phyloP scores from a whole-genome alignment of 1,140 invertebrate species.

The Drosophila seguyi region DNA sequence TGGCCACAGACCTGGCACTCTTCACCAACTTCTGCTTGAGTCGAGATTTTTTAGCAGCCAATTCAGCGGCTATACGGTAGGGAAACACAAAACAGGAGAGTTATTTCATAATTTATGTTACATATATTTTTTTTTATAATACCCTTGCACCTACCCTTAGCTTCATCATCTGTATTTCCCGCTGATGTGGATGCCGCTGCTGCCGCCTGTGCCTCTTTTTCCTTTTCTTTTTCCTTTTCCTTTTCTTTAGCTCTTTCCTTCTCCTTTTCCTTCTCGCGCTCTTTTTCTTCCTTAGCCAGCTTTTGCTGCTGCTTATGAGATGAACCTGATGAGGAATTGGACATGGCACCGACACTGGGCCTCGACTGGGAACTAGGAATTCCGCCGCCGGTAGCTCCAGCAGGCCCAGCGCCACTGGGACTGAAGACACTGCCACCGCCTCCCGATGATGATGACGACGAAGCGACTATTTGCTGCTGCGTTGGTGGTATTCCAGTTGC shows the following conservation, averaged over 20 bases:
- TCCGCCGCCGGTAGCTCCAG: constrained; percentile 25
- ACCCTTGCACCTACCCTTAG: constrained; percentile 65
- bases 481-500: constrained; percentile 44
- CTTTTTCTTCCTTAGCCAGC: constrained; percentile 54
- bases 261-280: constrained; percentile 60
- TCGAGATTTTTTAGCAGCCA: constrained; percentile 89
- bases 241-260: constrained; percentile 35
- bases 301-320: constrained; percentile 67
- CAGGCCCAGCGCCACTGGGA: constrained; percentile 54
- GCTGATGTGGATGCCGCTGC: constrained; percentile 44
- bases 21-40: constrained; percentile 88
- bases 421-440: constrained; percentile 77
- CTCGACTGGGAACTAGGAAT: constrained; percentile 72
- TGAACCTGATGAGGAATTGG: constrained; percentile 76
- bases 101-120: neutral
- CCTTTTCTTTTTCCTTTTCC: constrained; percentile 35
- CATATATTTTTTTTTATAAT: neutral
- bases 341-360: constrained; percentile 78
- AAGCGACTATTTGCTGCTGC: constrained; percentile 71
- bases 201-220: constrained; percentile 38
- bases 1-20: constrained; percentile 91
- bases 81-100: neutral
- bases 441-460: constrained; percentile 74
- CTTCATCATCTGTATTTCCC: constrained; percentile 78
- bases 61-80: constrained; percentile 85